Evolutionary conservation across 2,888 invertebrate species (phyloP).

Genomic region (Exephanes ischioxanthus): DNA sequence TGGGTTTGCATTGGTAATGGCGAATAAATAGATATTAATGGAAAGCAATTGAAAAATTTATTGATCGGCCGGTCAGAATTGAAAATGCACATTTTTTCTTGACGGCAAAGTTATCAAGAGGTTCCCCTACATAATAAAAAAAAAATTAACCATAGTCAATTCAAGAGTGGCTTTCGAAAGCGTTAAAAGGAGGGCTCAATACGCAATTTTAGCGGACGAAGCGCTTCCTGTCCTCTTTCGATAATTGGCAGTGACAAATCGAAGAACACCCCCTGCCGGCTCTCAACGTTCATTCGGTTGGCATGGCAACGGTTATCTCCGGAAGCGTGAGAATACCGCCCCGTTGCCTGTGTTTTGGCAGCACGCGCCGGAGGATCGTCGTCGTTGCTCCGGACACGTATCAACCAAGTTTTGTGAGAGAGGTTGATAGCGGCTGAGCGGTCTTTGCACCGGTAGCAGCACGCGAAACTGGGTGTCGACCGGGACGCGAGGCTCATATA

Average conservation of each 20-base stretch:
- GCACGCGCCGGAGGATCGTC: not conserved
- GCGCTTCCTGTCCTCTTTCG: not conserved
- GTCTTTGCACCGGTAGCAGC: not conserved
- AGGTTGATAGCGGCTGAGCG: constrained; percentile 2
- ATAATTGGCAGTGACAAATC: constrained; percentile 20
- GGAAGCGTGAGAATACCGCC: constrained; percentile 11
- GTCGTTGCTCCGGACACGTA: not conserved
- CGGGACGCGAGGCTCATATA: constrained; percentile 27
- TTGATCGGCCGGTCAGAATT: not conserved
- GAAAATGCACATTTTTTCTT: not conserved
- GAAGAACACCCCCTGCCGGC: not conserved
- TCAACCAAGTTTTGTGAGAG: constrained; percentile 9
- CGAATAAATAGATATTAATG: not conserved
- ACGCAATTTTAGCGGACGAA: not conserved
- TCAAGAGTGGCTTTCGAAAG: not conserved
- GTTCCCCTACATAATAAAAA: too few species aligned
- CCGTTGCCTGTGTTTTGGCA: constrained; percentile 1
- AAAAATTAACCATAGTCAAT: not conserved
- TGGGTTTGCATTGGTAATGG: not conserved
- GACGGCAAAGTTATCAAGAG: not conserved
- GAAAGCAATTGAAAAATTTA: not conserved
- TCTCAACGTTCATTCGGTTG: constrained; percentile 27
- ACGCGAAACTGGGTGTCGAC: constrained; percentile 25
- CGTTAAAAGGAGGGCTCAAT: not conserved
- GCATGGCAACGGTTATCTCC: constrained; percentile 48